phyloP scores from a whole-genome alignment of 2,113 vertebrate genomes.

The Hypomesus transpacificus region DNA sequence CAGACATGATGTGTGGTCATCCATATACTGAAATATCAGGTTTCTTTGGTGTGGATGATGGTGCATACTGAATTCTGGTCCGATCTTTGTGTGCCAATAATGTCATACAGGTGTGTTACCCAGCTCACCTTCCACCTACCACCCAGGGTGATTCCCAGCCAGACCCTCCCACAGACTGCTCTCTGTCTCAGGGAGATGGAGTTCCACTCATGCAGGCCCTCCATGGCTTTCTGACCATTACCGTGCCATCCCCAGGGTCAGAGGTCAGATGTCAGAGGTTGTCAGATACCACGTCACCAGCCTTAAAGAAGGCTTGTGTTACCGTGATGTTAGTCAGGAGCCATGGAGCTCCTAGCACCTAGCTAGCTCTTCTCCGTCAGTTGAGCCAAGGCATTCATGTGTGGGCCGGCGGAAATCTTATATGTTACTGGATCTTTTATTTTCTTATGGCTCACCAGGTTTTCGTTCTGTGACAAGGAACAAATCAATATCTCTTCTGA shows the following conservation, averaged over 20 bases:
- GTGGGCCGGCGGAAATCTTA: no score
- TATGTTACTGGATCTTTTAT: no score
- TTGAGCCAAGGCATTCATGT: no score
- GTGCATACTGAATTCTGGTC: no score
- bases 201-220: not conserved
- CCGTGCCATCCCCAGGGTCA: slow-evolving; percentile 27
- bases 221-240: not conserved
- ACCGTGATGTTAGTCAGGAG: slow-evolving; percentile 1
- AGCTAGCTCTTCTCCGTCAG: not conserved
- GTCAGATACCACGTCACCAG: slow-evolving; percentile 5
- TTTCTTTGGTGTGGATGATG: not conserved
- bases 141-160: not conserved
- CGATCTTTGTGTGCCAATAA: not conserved
- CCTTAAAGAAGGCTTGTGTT: slow-evolving; percentile 6
- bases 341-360: slow-evolving; percentile 19
- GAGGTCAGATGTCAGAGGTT: slow-evolving; percentile 14
- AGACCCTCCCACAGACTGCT: no score
- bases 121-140: not conserved
- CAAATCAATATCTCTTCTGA: not conserved
- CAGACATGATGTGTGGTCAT: not conserved
- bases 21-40: not conserved
- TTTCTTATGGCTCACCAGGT: no score
- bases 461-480: no score
- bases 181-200: not conserved
- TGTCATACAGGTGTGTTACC: no score